These are phyloP conservation scores for Argopecten irradians DNA, from an alignment of 1,140 invertebrate species.

Conservation along the genomic window DNA sequence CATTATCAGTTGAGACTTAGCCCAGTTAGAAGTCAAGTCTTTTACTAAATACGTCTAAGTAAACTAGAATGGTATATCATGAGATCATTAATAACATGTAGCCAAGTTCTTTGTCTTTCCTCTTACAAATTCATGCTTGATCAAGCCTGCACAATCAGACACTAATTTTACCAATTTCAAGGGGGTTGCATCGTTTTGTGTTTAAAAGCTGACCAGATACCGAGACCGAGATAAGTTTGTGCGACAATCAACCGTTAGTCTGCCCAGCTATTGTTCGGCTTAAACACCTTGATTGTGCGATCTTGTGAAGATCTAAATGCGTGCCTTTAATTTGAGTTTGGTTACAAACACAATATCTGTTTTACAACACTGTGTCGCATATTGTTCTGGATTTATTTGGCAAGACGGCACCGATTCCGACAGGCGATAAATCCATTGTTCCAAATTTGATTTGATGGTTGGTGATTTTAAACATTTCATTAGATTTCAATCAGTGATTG, in stretches of 20 bases:
- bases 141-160: background rate
- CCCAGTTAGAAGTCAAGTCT: background rate
- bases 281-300: background rate
- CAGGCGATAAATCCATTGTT: background rate
- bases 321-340: slow-evolving; percentile 6
- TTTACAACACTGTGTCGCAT: background rate
- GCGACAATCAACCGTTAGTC: background rate
- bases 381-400: background rate
- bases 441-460: background rate
- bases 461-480: background rate
- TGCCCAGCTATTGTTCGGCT: background rate
- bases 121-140: background rate
- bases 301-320: background rate
- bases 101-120: background rate
- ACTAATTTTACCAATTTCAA: slow-evolving; percentile 1
- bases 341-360: background rate
- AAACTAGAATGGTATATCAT: background rate
- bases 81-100: background rate
- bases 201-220: background rate
- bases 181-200: slow-evolving; percentile 14
- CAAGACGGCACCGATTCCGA: background rate
- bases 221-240: background rate
- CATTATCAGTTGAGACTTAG: background rate
- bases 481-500: slow-evolving; percentile 1
- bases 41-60: background rate